Evolutionary conservation across 2,797 vertebrate species (phyloP), one percentile per base, ranked within the genome.

Genomic region (Loriculus beryllinus): DNA sequence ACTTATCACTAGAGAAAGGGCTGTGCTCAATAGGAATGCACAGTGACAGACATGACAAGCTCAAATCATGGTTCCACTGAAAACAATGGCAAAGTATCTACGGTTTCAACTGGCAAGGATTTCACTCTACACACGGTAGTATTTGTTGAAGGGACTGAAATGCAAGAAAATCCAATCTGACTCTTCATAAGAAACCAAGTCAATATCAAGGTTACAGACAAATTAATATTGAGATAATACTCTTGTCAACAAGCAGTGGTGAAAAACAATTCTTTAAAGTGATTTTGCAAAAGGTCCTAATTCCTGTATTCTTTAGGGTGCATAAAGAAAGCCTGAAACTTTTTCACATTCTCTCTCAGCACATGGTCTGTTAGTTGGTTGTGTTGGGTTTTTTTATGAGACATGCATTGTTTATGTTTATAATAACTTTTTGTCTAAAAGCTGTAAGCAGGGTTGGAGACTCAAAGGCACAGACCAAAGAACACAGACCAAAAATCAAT

Each of bases 111-210:
- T 47, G 57, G 31, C 25, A 39, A 87, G 15, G 57, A 62, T 52
- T 69, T 72, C 35, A 75, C 31, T 43, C n/a, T 48, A 2, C 64
- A 33, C 10, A 37, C 25, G 52, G 52, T 2, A 75, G n/a, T 20
- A 62, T 8, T 21, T 70, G 39, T n/a, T 49, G n/a, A 64, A 6
- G 42, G 43, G 47, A 86, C 25, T 77, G 48, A 86, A 92, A 77
- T 42, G 7, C 35, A 82, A 88, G 48, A 91, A 85, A 94, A 95
- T 22, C 11, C 25, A 48, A 72, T 97, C 48, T 95, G 67, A 88
- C 25, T 71, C 23, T 6, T 91, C 68, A 39, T 48, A 59, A 96
- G 70, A 60, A 92, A 83, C 86, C 59, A 95, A 95, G 68, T 43
- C 69, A 29, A 70, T 90, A 59, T 51, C 35, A 85, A 87, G 91